These are phyloP conservation scores for Drosophila fungiperda DNA, from an alignment of 2,888 invertebrate species.

Conservation along the genomic window DNA sequence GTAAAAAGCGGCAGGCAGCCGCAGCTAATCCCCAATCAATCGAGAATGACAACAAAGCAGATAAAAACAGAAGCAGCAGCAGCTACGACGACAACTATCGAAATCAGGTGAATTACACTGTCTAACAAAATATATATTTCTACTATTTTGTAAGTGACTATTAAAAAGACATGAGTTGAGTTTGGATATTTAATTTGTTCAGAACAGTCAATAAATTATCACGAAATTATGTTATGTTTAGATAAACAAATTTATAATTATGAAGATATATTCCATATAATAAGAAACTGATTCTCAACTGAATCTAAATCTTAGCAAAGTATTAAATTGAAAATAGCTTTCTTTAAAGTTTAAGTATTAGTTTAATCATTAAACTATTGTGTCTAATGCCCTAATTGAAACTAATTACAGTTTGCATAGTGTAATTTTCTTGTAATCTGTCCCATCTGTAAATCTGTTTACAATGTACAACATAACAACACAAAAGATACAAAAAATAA, in stretches of 20 bases:
- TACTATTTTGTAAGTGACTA: background rate
- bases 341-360: too few species aligned
- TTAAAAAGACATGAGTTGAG: background rate
- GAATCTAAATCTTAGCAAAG: too few species aligned
- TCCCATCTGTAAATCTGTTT: slow-evolving; percentile 11
- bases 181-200: background rate
- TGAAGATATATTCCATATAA: too few species aligned
- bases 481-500: slow-evolving; percentile 2
- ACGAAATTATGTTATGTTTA: too few species aligned
- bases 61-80: slow-evolving; percentile 34
- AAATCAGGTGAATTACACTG: slow-evolving; percentile 75
- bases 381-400: background rate
- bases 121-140: slow-evolving; percentile 13
- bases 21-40: slow-evolving; percentile 71
- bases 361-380: too few species aligned
- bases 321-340: too few species aligned
- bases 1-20: slow-evolving; percentile 25
- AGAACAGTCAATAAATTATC: too few species aligned
- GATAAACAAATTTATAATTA: too few species aligned
- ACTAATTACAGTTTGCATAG: background rate
- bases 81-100: slow-evolving; percentile 43
- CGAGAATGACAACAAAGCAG: slow-evolving; percentile 61
- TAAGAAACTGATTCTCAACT: too few species aligned
- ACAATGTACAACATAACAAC: slow-evolving; percentile 4
- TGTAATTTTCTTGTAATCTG: slow-evolving; percentile 23